Base-by-base conservation (phyloP, 2,888 invertebrate genomes). In the Criorhina ranunculi region DNA sequence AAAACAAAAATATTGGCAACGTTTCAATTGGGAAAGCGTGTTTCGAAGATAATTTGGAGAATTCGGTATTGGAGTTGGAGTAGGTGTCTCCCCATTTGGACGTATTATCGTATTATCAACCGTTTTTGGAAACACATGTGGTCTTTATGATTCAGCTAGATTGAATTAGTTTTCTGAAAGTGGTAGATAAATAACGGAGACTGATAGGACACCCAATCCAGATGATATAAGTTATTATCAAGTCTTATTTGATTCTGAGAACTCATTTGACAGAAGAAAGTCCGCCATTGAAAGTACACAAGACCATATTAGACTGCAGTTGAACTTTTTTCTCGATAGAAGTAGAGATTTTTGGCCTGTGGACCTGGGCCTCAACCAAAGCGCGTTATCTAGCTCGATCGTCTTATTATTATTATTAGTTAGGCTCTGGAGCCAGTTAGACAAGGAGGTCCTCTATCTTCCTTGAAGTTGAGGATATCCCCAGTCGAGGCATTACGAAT, bases 91-190 rank as follows among this genome's bases (percentile, higher is more conserved):
- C 3, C 8, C 3, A 53, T 53, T 33, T 31, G 53, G 33, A 53
- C 12, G 33, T 53, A 53, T 53, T 53, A 53, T 53, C 12, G 33
- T 53, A 53, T 53, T 53, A 53, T 53, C 53, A 31, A 53, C n/a
- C 17, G n/a, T 55, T 53, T n/a, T 35, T 12, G 35, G 19, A 37
- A n/a, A 29, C 67, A 67, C 53, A 67, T 67, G 53, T 67, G 67
- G 31, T 42, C n/a, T 19, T 53, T 55, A 67, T 37, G 19, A 42
- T 40, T 35, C 31, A 31, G 11, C 15, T 29, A 12, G 35, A 8
- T 49, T 49, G 55, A 33, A 55, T 55, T 55, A 55, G 11, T 55
- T 55, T 55, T 35, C 24, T 5, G 33, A 5, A 9, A 33, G 33
- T n/a, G 15, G 8, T 17, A 33, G 33, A 55, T 24, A 55, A 35